These are phyloP conservation scores for Accipiter virgatus DNA, from an alignment of 2,113 vertebrate species.

Conservation along the genomic window DNA sequence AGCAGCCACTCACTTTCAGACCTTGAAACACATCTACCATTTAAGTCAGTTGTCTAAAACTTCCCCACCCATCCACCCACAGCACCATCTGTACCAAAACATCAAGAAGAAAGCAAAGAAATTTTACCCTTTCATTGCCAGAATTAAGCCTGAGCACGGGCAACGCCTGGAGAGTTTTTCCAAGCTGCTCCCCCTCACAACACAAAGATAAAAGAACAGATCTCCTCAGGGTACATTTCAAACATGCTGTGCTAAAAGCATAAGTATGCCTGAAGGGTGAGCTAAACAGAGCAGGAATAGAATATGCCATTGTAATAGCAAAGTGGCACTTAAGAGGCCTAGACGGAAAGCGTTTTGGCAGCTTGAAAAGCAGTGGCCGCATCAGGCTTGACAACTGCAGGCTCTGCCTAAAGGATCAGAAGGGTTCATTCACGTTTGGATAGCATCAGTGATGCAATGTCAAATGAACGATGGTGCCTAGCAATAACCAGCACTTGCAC, in stretches of 20 bases:
- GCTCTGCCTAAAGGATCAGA: background rate
- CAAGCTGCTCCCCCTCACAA: background rate
- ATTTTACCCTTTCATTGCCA: background rate
- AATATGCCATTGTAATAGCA: background rate
- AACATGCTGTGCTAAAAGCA: background rate
- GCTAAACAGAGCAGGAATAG: background rate
- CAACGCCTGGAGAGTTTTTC: background rate
- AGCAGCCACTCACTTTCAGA: background rate
- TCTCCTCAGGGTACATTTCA: background rate
- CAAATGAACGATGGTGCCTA: background rate
- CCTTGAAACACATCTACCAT: background rate
- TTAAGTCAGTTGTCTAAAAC: background rate
- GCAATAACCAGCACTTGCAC: background rate
- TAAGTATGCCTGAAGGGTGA: background rate
- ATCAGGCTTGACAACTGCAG: background rate
- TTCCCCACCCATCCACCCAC: slow-evolving; percentile 33
- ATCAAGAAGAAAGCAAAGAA: background rate
- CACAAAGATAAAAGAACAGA: background rate
- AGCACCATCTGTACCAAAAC: slow-evolving; percentile 25
- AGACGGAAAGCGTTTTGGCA: background rate
- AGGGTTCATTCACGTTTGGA: background rate
- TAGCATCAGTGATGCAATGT: background rate
- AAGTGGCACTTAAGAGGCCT: background rate
- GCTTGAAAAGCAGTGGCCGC: background rate
- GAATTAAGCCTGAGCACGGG: background rate